These are phyloP conservation scores for Zapornia atra DNA, from an alignment of 2,113 vertebrate genomes.

Conservation along the genomic window DNA sequence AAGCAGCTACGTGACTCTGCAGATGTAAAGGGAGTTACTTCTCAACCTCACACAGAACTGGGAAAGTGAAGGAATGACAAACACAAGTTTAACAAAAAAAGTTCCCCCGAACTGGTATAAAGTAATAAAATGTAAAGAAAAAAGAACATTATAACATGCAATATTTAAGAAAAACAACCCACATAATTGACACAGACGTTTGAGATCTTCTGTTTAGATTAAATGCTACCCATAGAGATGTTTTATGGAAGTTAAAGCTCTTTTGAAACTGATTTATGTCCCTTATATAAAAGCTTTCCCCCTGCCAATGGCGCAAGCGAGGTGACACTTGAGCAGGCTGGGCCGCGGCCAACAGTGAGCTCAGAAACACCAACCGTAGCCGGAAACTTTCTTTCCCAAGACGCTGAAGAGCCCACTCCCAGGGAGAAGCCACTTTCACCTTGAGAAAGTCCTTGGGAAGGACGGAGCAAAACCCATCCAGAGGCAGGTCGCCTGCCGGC, in stretches of 20 bases:
- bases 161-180: slow-evolving; percentile 3
- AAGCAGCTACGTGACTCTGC: neutral
- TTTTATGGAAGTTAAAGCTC: slow-evolving; percentile 3
- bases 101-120: neutral
- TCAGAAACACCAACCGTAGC: neutral
- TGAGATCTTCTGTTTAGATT: neutral
- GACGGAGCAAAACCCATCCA: neutral
- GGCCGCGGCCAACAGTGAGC: slow-evolving; percentile 7
- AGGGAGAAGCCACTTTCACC: neutral
- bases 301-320: neutral
- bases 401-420: fast-evolving
- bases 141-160: neutral
- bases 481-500: neutral
- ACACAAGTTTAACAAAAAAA: neutral
- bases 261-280: slow-evolving; percentile 21
- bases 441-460: neutral
- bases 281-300: slow-evolving; percentile 15
- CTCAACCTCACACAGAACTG: neutral
- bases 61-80: neutral
- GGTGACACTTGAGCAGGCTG: neutral
- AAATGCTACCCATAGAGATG: neutral
- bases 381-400: slow-evolving; percentile 8
- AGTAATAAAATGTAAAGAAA: neutral
- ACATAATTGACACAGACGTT: neutral
- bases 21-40: neutral